Evolutionary conservation across 2,888 invertebrate species (phyloP).

Genomic region (Drosophila buzzatii): DNA sequence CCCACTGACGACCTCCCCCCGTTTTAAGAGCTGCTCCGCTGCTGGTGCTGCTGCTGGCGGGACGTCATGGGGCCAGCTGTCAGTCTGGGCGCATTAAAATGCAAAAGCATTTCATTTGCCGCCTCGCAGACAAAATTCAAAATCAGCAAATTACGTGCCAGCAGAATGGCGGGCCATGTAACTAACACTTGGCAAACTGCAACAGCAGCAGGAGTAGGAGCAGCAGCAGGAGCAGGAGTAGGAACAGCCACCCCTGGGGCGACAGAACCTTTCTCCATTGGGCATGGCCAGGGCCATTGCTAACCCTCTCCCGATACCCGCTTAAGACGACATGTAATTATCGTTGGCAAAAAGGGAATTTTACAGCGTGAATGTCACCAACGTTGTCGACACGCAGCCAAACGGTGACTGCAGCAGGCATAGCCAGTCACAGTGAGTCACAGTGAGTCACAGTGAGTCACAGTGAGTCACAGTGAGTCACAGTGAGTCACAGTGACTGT

Average conservation of each 20-base stretch:
- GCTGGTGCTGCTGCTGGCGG: constrained; percentile 10
- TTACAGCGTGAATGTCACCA: constrained; percentile 41
- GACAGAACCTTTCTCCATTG: constrained; percentile 21
- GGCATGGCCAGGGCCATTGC: constrained; percentile 2
- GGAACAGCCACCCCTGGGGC: neutral
- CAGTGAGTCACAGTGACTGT: neutral
- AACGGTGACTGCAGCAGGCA: constrained; percentile 27
- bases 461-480: neutral
- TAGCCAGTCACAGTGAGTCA: neutral
- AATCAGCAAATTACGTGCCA: constrained; percentile 81
- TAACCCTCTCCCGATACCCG: constrained; percentile 3
- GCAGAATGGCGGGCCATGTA: constrained; percentile 68
- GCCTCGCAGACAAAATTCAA: constrained; percentile 76
- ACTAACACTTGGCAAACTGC: constrained; percentile 68
- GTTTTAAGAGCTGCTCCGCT: neutral
- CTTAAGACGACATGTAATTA: constrained; percentile 79
- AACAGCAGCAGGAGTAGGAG: constrained; percentile 7
- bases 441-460: constrained; percentile 1
- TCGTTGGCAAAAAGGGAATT: constrained; percentile 57
- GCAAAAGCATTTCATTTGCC: constrained; percentile 81
- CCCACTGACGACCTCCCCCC: neutral
- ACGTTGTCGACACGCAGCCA: constrained; percentile 22
- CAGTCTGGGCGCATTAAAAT: constrained; percentile 78
- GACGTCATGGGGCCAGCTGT: constrained; percentile 68
- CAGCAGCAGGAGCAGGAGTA: neutral